Conservation (phyloP, 1,140 invertebrate genomes). For the Drosophila paulistorum region DNA sequence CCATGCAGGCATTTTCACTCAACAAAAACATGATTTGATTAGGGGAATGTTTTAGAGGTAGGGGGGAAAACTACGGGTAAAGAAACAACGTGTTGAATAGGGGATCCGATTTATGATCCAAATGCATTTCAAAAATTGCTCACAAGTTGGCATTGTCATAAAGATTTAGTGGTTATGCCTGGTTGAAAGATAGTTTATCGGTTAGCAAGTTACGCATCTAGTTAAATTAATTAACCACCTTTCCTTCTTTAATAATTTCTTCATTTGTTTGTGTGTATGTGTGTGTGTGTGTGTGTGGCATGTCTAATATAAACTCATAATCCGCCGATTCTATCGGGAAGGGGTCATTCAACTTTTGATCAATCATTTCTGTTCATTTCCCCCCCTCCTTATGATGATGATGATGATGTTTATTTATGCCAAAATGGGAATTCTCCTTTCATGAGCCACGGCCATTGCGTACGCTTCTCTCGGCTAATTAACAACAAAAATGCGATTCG, state of each 20-base stretch:
- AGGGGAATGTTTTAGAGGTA: background rate
- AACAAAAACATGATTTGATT: constrained; percentile 55
- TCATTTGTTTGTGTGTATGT: background rate
- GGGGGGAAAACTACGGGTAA: background rate
- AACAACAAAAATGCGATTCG: constrained; percentile 51
- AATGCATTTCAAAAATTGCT: constrained; percentile 33
- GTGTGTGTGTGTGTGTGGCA: background rate
- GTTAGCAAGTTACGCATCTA: constrained; percentile 70
- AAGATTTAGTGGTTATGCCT: constrained; percentile 45
- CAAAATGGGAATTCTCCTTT: constrained; percentile 14
- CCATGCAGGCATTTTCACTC: constrained; percentile 63
- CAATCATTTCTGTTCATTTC: constrained; percentile 49
- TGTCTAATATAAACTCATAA: constrained; percentile 49
- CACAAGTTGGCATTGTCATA: constrained; percentile 52
- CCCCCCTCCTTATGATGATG: constrained; percentile 28
- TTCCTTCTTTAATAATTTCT: background rate
- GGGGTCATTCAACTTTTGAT: constrained; percentile 70
- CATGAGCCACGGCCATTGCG: constrained; percentile 19
- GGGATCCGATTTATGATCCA: constrained; percentile 61
- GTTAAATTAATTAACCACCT: constrained; percentile 58
- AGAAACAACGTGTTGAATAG: constrained; percentile 44
- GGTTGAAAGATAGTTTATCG: constrained; percentile 65
- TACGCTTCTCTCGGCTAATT: constrained; percentile 61
- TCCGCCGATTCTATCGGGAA: constrained; percentile 24
- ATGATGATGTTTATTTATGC: constrained; percentile 26